These are phyloP conservation scores for Hylia prasina DNA, from an alignment of 2,113 vertebrate genomes.

Conservation along the genomic window DNA sequence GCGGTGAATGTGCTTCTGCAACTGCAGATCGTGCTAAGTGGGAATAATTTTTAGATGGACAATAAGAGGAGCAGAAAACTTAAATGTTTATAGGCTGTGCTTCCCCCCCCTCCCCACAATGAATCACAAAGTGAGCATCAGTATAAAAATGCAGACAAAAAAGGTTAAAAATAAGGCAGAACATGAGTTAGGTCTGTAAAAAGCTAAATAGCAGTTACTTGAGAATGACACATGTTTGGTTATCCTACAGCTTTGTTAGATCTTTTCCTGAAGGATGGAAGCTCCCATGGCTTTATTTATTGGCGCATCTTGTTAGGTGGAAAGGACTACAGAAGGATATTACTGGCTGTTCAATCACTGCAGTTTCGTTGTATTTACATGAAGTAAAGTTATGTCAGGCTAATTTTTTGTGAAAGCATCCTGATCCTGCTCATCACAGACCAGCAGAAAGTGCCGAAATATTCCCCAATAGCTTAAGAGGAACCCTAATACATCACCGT, in stretches of 20 bases:
- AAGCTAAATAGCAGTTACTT: not conserved
- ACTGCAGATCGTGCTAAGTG: not conserved
- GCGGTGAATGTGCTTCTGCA: not conserved
- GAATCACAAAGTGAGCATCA: not conserved
- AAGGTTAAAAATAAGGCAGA: not conserved
- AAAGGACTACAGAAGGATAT: not conserved
- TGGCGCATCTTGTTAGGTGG: not conserved
- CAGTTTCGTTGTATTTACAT: conserved; percentile 41
- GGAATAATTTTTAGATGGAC: not conserved
- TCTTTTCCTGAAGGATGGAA: not conserved
- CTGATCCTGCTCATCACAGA: conserved; percentile 45
- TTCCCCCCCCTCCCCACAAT: fast-evolving
- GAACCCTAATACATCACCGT: not conserved
- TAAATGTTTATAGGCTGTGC: not conserved
- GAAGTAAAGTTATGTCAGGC: conserved; percentile 32
- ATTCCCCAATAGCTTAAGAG: not conserved
- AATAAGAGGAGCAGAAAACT: not conserved
- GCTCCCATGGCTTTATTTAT: not conserved
- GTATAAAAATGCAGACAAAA: not conserved
- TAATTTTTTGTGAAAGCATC: conserved; percentile 25
- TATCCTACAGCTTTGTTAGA: not conserved
- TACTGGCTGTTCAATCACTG: not conserved
- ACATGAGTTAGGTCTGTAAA: not conserved
- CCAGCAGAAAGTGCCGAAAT: conserved; percentile 45
- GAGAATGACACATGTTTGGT: not conserved